A percentile compares a stretch with the other conserved stretches of the same genome.
These are phyloP conservation scores for Apamea sordens DNA, from an alignment of 2,888 invertebrate genomes.

Conservation along the genomic window DNA sequence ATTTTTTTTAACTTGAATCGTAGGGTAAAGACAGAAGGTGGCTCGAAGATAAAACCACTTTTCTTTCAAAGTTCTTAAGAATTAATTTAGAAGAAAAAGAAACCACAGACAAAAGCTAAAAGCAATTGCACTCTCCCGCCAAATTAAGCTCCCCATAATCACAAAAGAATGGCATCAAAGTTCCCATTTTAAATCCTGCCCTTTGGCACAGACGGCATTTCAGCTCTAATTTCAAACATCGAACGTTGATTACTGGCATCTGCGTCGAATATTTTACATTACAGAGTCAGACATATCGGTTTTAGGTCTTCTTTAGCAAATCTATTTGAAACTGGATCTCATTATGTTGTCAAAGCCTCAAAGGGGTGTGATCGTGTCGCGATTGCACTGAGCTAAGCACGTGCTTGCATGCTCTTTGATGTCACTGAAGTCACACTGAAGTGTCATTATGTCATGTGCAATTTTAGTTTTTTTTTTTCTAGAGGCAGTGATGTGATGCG, in stretches of 20 bases:
- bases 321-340: conserved; percentile 55
- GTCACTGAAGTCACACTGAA: conserved; percentile 43
- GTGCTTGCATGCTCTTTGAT: conserved; percentile 50
- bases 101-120: conserved; percentile 7
- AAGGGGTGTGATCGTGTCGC: conserved; percentile 52
- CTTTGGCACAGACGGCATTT: conserved; percentile 28
- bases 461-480: conserved; percentile 16
- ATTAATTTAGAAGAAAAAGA: background rate
- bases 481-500: background rate
- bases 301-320: conserved; percentile 38
- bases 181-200: conserved; percentile 14
- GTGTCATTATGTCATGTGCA: conserved; percentile 44
- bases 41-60: background rate
- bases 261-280: conserved; percentile 45
- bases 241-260: conserved; percentile 37
- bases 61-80: background rate
- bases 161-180: conserved; percentile 25
- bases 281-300: conserved; percentile 27
- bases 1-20: too few relatives aligned
- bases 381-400: conserved; percentile 39
- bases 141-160: conserved; percentile 21
- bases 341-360: conserved; percentile 54
- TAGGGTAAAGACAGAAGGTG: background rate
- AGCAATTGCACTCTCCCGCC: conserved; percentile 13
- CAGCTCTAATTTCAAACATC: conserved; percentile 43